Base-by-base conservation (phyloP, 1,140 invertebrate species). In the Rhyacophila brunnea region DNA sequence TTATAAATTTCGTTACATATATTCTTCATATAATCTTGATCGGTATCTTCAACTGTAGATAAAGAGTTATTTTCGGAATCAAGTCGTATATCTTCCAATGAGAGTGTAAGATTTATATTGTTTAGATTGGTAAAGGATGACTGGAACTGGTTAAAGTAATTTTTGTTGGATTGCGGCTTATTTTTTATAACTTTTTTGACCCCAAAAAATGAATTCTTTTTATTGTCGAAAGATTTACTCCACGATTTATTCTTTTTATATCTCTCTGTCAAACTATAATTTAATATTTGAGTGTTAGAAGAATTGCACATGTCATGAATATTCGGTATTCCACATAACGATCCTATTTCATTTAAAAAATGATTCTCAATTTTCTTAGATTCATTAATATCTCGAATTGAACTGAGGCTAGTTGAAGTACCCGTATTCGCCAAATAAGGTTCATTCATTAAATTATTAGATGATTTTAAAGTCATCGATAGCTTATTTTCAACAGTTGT, bases 401-500 rank as follows among this genome's bases (percentile, higher is more conserved):
- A 43, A 23, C 11, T 43, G 10, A 53, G 18, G 23, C n/a, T 23
- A 34, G 1, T 40, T 44, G 14, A 28, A 28, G 28, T 53, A 17
- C 42, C 32, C 4, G n/a, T 28, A 18, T 46, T 6, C 14, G 53
- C 6, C 2, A 15, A 47, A 9, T 17, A n/a, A 6, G 11, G 17
- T 19, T 46, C 20, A 14, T 46, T 46, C 5, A 6, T 42, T 57
- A 28, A 38, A 23, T 9, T 49, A 43, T 49, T 40, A 1, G 45
- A n/a, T 49, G 45, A 19, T 14, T 49, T 46, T 18, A 49, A 14
- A 10, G 55, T 32, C 10, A 38, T 40, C 1, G 45, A 49, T 14
- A 57, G 23, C 18, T 58, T 58, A 5, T 49, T 58, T 43, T 58
- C 49, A 18, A 58, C 55, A 42, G 55, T 46, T 49, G 35, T 20